phyloP scores from a whole-genome alignment of 2,113 vertebrate species.

The Cynocephalus volans region DNA sequence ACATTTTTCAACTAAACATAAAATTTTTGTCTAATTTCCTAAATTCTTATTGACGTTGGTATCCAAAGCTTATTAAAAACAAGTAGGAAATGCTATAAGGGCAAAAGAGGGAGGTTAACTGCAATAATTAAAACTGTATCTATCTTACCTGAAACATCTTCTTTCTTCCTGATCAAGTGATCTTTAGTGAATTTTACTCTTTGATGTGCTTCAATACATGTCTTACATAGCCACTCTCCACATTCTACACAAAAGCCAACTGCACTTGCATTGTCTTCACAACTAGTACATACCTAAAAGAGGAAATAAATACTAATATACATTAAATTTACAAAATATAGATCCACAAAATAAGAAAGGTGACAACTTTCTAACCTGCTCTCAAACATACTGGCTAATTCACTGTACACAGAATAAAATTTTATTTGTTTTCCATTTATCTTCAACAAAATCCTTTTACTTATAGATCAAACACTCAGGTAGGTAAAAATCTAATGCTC shows the following conservation, averaged over 20 bases:
- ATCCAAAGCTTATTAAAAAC: conserved; percentile 56
- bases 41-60: conserved; percentile 65
- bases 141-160: conserved; percentile 95
- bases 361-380: conserved; percentile 40
- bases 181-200: conserved; percentile 99
- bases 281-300: conserved; percentile 97
- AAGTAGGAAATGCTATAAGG: not conserved
- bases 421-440: conserved; percentile 42
- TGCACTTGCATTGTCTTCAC: conserved; percentile 97
- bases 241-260: conserved; percentile 98
- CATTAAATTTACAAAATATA: conserved; percentile 60
- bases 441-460: conserved; percentile 51
- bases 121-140: not conserved
- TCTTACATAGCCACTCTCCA: conserved; percentile 98
- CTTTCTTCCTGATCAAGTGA: conserved; percentile 98
- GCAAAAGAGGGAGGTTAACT: not conserved
- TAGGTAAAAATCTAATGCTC: conserved; percentile 55
- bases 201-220: conserved; percentile 99
- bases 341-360: conserved; percentile 28
- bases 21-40: conserved; percentile 61
- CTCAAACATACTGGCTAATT: conserved; percentile 48
- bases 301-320: conserved; percentile 56
- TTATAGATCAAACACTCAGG: conserved; percentile 41
- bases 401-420: conserved; percentile 41
- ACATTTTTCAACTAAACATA: conserved; percentile 82